A percentile compares a stretch with the other conserved stretches of the same genome.
Evolutionary conservation across 2,113 vertebrate genomes (phyloP).

Genomic region (Callipepla californica): DNA sequence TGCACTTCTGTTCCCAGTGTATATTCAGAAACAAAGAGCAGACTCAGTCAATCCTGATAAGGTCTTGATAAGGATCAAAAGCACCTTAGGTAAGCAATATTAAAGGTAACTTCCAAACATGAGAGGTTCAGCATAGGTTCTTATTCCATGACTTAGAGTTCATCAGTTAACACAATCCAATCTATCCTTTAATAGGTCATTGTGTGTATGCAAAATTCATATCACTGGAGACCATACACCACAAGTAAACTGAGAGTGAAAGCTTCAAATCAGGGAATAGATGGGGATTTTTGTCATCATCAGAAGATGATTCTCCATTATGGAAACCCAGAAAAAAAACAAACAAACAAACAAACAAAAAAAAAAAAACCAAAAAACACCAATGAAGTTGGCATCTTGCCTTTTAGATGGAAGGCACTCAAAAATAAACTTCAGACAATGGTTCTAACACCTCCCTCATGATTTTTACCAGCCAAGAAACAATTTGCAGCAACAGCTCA

Average conservation of each 20-base stretch:
- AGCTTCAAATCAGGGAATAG: neutral
- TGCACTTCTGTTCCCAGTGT: constrained; percentile 6
- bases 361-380: neutral
- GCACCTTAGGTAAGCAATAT: neutral
- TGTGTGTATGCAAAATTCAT: rapidly evolving
- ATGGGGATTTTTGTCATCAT: constrained; percentile 27
- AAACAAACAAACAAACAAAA: too few relatives aligned
- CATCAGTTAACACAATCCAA: neutral
- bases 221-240: neutral
- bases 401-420: constrained; percentile 24
- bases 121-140: neutral
- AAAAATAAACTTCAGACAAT: constrained; percentile 54
- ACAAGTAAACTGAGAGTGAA: neutral
- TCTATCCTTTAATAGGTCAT: neutral
- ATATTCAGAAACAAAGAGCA: constrained; percentile 37
- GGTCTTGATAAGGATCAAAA: constrained; percentile 11
- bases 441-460: constrained; percentile 30
- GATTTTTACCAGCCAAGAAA: constrained; percentile 52
- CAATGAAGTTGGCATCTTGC: neutral
- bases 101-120: constrained; percentile 7
- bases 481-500: constrained; percentile 49
- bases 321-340: neutral
- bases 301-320: neutral
- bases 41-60: neutral
- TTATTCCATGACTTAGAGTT: neutral